Evolutionary conservation across 2,888 invertebrate genomes (phyloP).

Genomic region (Stictocephala bisonia): DNA sequence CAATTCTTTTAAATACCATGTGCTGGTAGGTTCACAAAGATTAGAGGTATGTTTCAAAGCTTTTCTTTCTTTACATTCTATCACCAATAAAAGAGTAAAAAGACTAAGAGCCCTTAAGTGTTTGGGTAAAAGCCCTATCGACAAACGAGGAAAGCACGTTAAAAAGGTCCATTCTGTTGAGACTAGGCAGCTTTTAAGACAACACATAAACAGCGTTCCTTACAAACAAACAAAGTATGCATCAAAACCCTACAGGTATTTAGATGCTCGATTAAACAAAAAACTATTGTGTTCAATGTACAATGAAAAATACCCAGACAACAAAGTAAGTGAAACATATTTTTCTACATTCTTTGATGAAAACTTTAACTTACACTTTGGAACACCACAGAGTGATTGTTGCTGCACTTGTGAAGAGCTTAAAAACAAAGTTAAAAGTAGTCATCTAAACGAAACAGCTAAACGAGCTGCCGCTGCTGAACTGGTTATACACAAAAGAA

Average conservation of each 20-base stretch:
- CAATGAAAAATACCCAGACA: constrained; percentile 38
- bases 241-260: neutral
- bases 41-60: constrained; percentile 13
- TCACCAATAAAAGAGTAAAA: neutral
- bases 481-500: constrained; percentile 28
- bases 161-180: constrained; percentile 18
- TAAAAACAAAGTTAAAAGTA: constrained; percentile 25
- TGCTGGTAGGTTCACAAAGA: neutral
- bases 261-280: constrained; percentile 9
- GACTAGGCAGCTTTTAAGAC: neutral
- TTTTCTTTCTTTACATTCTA: constrained; percentile 22
- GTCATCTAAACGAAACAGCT: constrained; percentile 35
- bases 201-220: constrained; percentile 32
- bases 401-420: constrained; percentile 39
- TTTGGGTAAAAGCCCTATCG: constrained; percentile 3
- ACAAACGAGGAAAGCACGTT: constrained; percentile 14
- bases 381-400: constrained; percentile 30
- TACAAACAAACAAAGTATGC: constrained; percentile 15
- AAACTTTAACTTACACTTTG: constrained; percentile 30
- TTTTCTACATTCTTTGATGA: constrained; percentile 19
- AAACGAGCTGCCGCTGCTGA: constrained; percentile 37
- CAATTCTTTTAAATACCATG: constrained; percentile 15
- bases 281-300: constrained; percentile 17
- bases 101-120: neutral
- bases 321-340: constrained; percentile 18